Conservation (phyloP, 2,113 vertebrate species). For the Rissa tridactyla region DNA sequence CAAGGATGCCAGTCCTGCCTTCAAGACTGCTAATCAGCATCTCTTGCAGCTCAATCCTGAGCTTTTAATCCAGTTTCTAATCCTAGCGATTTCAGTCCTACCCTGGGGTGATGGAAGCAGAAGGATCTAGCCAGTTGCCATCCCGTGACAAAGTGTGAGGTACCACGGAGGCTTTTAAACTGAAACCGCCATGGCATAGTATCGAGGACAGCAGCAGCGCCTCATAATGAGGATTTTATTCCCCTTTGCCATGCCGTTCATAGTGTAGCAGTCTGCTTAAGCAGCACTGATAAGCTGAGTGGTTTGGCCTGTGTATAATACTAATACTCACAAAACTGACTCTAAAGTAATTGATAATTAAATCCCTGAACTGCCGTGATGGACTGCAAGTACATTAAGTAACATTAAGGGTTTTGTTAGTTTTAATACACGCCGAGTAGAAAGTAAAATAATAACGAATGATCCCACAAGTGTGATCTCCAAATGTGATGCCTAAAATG, state of each 20-base stretch:
- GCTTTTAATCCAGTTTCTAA: conserved; percentile 53
- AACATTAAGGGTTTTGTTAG: not conserved
- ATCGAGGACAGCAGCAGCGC: not conserved
- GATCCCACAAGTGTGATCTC: not conserved
- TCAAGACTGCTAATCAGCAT: not conserved
- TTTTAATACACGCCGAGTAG: not conserved
- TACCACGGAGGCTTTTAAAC: not conserved
- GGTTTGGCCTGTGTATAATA: not conserved
- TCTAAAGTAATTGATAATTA: conserved; percentile 29
- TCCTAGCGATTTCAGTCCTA: not conserved
- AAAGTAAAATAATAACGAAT: not conserved
- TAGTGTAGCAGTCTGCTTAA: not conserved
- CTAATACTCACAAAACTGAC: conserved; percentile 4
- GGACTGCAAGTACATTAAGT: not conserved
- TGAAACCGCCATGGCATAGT: not conserved
- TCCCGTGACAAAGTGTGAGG: not conserved
- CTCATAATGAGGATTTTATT: conserved; percentile 43
- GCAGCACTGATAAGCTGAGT: conserved; percentile 27
- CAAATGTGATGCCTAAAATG: not conserved
- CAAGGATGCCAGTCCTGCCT: not conserved
- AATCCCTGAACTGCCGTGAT: not conserved
- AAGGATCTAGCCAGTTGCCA: not conserved
- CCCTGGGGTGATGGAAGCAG: not conserved
- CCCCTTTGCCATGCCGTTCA: not conserved
- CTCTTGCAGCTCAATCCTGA: conserved; percentile 6